A percentile compares a stretch with the other conserved stretches of the same genome.
Conservation (phyloP, 1,140 invertebrate species). For the Ceratina australensis region DNA sequence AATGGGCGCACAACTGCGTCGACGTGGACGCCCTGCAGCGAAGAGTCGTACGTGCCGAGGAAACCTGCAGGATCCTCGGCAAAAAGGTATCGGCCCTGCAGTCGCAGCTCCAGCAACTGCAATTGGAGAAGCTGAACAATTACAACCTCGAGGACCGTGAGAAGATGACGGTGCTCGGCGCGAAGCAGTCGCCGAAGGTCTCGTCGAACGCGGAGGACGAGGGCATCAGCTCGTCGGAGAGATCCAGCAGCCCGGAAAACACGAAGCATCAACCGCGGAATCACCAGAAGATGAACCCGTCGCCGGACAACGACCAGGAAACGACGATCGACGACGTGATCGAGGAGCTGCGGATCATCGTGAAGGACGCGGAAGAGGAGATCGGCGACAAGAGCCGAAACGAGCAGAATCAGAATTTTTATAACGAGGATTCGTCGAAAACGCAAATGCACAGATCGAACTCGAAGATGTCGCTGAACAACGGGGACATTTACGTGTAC, state of each 20-base stretch:
- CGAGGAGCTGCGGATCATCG: slow-evolving; percentile 90
- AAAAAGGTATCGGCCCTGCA: slow-evolving; percentile 73
- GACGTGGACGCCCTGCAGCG: slow-evolving; percentile 75
- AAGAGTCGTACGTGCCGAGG: slow-evolving; percentile 71
- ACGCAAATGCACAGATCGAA: slow-evolving; percentile 21
- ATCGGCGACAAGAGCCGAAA: slow-evolving; percentile 75
- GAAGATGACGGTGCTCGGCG: slow-evolving; percentile 40
- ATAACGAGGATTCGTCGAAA: slow-evolving; percentile 36
- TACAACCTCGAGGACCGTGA: slow-evolving; percentile 65
- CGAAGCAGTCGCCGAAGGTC: slow-evolving; percentile 65
- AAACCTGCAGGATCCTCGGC: slow-evolving; percentile 73
- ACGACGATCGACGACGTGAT: slow-evolving; percentile 93
- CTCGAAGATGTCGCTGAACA: slow-evolving; percentile 48
- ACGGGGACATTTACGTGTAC: slow-evolving; percentile 45
- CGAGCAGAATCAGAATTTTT: slow-evolving; percentile 27
- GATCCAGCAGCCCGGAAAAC: slow-evolving; percentile 85
- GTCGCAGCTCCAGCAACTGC: slow-evolving; percentile 68
- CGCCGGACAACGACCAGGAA: slow-evolving; percentile 86
- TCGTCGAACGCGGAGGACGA: slow-evolving; percentile 91
- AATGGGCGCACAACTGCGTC: slow-evolving; percentile 75
- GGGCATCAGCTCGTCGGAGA: slow-evolving; percentile 91
- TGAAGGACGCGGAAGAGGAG: slow-evolving; percentile 90
- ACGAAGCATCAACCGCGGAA: slow-evolving; percentile 64
- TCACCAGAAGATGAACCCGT: slow-evolving; percentile 62
- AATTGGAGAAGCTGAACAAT: slow-evolving; percentile 70